Evolutionary conservation across 1,140 invertebrate species (phyloP).

Genomic region (Calliopsis andreniformis): DNA sequence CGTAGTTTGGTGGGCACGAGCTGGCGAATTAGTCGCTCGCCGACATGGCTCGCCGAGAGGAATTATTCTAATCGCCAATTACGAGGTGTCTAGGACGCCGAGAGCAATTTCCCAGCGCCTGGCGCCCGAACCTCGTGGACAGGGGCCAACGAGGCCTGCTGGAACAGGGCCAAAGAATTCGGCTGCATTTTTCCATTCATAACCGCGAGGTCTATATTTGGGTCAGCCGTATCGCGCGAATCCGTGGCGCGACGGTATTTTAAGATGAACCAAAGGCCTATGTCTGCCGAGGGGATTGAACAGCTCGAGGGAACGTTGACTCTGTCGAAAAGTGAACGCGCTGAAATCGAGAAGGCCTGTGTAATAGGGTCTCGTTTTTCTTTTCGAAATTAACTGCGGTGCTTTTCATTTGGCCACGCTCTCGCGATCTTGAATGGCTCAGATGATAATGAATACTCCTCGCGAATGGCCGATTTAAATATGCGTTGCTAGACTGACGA

Average conservation of each 20-base stretch:
- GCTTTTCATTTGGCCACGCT: conserved; percentile 28
- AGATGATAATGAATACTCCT: conserved; percentile 31
- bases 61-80: neutral
- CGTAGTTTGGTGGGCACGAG: neutral
- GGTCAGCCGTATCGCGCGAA: conserved; percentile 59
- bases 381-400: conserved; percentile 21
- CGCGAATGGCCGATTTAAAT: conserved; percentile 40
- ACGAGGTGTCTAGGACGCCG: neutral
- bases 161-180: conserved; percentile 71
- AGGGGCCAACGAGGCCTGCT: conserved; percentile 68
- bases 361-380: conserved; percentile 28
- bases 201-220: conserved; percentile 72
- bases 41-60: neutral
- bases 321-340: conserved; percentile 4
- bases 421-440: conserved; percentile 39
- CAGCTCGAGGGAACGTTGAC: conserved; percentile 11
- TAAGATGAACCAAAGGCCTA: conserved; percentile 46
- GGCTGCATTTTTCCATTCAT: conserved; percentile 79
- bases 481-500: neutral
- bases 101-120: neutral
- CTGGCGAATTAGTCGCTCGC: neutral
- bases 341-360: conserved; percentile 5
- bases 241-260: conserved; percentile 68
- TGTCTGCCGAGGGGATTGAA: neutral
- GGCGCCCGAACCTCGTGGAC: conserved; percentile 68